Base-by-base conservation (phyloP, 2,113 vertebrate genomes). In the Sardina pilchardus region DNA sequence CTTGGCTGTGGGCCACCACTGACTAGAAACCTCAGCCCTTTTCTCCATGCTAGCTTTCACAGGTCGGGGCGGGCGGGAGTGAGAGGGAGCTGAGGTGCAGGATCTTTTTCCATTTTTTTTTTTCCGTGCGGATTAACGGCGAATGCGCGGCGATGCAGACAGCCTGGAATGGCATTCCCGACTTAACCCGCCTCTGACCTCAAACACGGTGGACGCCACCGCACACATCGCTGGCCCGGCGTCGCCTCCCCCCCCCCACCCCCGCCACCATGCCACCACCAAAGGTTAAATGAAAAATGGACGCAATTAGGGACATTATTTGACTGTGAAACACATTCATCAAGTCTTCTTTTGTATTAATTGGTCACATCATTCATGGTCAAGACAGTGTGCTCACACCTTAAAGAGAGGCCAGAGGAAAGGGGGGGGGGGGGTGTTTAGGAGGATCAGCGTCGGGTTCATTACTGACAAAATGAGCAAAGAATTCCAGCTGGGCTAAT, bases 271-370 rank as follows among this genome's bases (percentile, higher is more conserved):
- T n/a, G n/a, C n/a, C n/a, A n/a, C n/a, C 36, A n/a, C 56, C 30
- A 71, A 82, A 87, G 87, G 81, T 81, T 87, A 82, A 86, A 91
- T 83, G 83, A 88, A 83, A 85, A 89, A 89, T 85, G 85, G 83
- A 83, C 71, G 82, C 88, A 89, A 89, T 88, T 91, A 88, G 85
- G 42, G 71, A 81, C 80, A 82, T 87, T 87, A 88, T 89, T 88
- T 87, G 83, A 86, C 87, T 86, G 81, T 80, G 86, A 90, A 91
- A 86, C 82, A 85, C 84, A 89, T 90, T 82, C 86, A 88, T 88
- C 86, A 89, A 83, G 24, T 81, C 80, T 87, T 42, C 63, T 88
- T 89, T 87, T 82, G 83, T 85, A 85, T 87, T 89, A 91, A 89
- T 88, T 88, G 82, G 88, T 82, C 86, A 84, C 88, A 87, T 89